phyloP scores from a whole-genome alignment of 2,888 invertebrate genomes.

The Heteromyza rotundicornis region DNA sequence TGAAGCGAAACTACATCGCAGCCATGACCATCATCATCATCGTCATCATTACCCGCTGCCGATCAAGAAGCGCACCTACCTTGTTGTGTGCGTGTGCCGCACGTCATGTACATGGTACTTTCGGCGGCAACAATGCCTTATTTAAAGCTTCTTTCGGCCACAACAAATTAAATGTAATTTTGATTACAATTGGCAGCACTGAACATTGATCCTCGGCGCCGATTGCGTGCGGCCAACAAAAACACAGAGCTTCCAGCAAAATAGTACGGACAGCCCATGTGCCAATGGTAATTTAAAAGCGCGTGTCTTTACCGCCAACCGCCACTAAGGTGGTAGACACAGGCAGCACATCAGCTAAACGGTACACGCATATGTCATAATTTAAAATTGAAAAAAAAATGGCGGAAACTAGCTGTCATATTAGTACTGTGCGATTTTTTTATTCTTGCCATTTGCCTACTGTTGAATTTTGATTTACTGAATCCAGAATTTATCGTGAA shows the following conservation, averaged over 20 bases:
- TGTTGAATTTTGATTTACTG: too few species aligned
- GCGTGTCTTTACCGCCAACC: not conserved
- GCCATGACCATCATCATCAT: too few species aligned
- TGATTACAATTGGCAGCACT: slow-evolving; percentile 12
- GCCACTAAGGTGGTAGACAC: not conserved
- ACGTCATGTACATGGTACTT: too few species aligned
- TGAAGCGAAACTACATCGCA: too few species aligned
- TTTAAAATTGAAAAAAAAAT: not conserved
- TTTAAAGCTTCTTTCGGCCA: not conserved
- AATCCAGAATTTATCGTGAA: too few species aligned
- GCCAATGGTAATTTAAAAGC: slow-evolving; percentile 2
- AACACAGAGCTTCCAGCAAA: not conserved
- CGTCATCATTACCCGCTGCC: too few species aligned
- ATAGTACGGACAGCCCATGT: slow-evolving; percentile 5
- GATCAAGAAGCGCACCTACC: too few species aligned
- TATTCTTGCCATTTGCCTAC: not conserved
- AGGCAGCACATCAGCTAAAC: not conserved
- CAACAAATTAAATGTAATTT: slow-evolving; percentile 12
- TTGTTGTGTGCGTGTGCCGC: too few species aligned
- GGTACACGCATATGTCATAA: not conserved
- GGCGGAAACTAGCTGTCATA: not conserved
- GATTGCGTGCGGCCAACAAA: slow-evolving; percentile 6
- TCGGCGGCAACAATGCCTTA: not conserved
- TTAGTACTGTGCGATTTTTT: not conserved
- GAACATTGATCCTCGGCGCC: not conserved